These are phyloP conservation scores for Acrocephalus kingi DNA, from an alignment of 2,113 vertebrate species.

Conservation along the genomic window DNA sequence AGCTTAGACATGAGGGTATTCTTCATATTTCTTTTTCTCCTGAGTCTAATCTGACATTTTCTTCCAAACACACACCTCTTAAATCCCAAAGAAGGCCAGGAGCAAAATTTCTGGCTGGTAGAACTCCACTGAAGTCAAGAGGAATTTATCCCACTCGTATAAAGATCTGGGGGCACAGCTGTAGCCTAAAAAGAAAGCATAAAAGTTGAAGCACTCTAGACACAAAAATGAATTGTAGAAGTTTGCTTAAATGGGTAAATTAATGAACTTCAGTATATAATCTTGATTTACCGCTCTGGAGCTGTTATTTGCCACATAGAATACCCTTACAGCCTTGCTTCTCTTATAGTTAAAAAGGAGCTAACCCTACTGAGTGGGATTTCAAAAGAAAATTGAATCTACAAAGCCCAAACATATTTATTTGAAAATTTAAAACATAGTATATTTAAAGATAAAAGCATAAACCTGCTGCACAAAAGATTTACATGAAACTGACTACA, in stretches of 20 bases:
- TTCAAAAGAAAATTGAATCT: neutral
- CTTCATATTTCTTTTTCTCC: neutral
- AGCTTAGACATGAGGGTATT: neutral
- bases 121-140: neutral
- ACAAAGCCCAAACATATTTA: neutral
- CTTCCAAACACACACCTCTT: conserved; percentile 25
- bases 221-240: neutral
- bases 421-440: neutral
- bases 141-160: neutral
- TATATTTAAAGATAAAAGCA: neutral
- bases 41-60: conserved; percentile 49
- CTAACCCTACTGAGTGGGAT: neutral
- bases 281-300: neutral
- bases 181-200: conserved; percentile 4
- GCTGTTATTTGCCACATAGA: neutral
- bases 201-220: neutral
- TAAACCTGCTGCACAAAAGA: neutral
- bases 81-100: conserved; percentile 26
- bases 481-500: neutral
- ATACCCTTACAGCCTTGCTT: neutral
- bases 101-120: conserved; percentile 45
- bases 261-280: neutral
- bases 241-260: neutral
- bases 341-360: neutral
- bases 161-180: neutral